Base-by-base conservation (phyloP, 1,140 invertebrate genomes). In the Callitettix versicolor region DNA sequence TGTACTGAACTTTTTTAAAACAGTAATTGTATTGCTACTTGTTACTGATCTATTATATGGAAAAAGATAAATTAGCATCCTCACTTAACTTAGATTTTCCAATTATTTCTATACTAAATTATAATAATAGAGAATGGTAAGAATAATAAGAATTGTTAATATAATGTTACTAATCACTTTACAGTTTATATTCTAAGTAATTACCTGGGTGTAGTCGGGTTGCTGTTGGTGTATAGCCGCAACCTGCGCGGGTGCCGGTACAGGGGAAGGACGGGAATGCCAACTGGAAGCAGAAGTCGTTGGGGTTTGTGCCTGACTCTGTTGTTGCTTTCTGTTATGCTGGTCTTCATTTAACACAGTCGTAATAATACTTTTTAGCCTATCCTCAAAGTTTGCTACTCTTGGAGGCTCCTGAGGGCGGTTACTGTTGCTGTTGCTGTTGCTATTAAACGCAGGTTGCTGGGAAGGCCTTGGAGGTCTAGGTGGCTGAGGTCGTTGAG, bases 311-410 rank as follows among this genome's bases (percentile, higher is more conserved):
- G 58, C 62, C 53, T 36, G 63, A 12, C 68, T 67, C 55, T 70
- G 65, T 41, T 65, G 64, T 40, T 71, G 70, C 49, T 68, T 73
- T 26, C 78, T 70, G 56, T 76, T 76, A 54, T 78, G 76, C 56
- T 84, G 79, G 68, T 91, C 87, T 66, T 92, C 89, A 68, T 93
- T 92, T 3, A 95, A 68, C 17, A 89, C 88, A 36, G 85, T 89
- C 3, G 89, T 92, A 50, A 95, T 93, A 47, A 95, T 92, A 68
- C 85, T 89, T 69, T 93, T 92, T 3, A 95, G 73, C n/a, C 89
- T 76, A 68, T 93, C 89, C 67, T 94, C 89, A 66, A 91, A 93
- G 69, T 92, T 89, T 18, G 84, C 83, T 20, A 91, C 85, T 63
- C 85, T 81, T 0, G 86, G 86, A 14, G 88, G 84, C 67, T 90